Base-by-base conservation (phyloP, 1,140 invertebrate genomes). In the Oryctes rhinoceros region DNA sequence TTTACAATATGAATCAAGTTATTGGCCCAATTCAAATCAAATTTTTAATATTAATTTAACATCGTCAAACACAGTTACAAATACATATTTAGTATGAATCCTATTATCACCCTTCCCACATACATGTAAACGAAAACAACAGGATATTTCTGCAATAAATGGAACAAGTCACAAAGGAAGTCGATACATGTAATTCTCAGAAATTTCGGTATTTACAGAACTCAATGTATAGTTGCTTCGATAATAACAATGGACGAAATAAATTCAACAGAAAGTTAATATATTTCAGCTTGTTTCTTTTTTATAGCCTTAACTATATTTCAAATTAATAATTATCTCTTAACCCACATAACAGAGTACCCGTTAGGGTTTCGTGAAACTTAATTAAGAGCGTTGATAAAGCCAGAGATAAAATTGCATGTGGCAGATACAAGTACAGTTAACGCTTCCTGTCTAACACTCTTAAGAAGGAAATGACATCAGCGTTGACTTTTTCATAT, bases 301-400 rank as follows among this genome's bases (percentile, higher is more conserved):
- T 71, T 71, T 71, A 9, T 71, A 71, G 15, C 65, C 30, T 30
- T 30, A n/a, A 71, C 24, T 24, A 71, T 35, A 71, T 35, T 71
- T 37, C 35, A 37, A 24, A 67, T 67, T 67, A 44, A 44, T 44
- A 44, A 71, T 71, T 37, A 35, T 71, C 35, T 71, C 65, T 24
- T 35, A 24, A 71, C 65, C 65, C 65, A 71, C 65, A 71, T 71
- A 71, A 24, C 65, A 24, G 15, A 71, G 30, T 24, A 11, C 65
- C 9, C 65, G 35, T 24, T 71, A 71, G 35, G 13, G 65, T 71
- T 71, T 30, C 65, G 65, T 71, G 65, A 37, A 71, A 24, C 35
- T 71, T 37, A 71, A 71, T 71, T 71, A 71, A 71, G 11, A 71
- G 65, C 65, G 65, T 71, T 71, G 65, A 71, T 71, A 71, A 71